Evolutionary conservation across 2,888 invertebrate species (phyloP).

Genomic region (Idaea dimidiata): DNA sequence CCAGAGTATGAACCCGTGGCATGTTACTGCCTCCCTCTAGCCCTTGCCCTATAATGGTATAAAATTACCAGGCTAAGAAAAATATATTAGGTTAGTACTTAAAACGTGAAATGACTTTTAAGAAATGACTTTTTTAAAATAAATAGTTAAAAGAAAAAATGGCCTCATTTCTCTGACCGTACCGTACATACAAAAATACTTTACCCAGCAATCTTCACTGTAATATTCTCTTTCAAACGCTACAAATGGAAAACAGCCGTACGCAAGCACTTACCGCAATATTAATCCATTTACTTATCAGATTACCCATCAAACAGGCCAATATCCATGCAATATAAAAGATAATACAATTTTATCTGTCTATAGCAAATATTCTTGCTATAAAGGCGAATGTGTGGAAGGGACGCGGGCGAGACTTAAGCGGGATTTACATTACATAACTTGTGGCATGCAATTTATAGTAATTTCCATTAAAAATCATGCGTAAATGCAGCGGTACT

Average conservation of each 20-base stretch:
- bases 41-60: too few species aligned
- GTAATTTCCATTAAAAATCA: too few species aligned
- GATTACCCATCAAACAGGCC: not conserved
- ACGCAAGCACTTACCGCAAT: not conserved
- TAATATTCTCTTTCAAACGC: not conserved
- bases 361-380: not conserved
- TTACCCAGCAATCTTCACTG: not conserved
- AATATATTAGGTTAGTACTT: too few species aligned
- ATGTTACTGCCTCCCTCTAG: too few species aligned
- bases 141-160: not conserved
- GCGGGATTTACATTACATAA: too few species aligned
- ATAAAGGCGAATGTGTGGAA: not conserved
- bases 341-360: not conserved
- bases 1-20: too few species aligned
- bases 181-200: not conserved
- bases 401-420: not conserved
- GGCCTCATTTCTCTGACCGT: not conserved
- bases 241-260: not conserved
- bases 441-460: too few species aligned
- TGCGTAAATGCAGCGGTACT: too few species aligned
- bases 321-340: not conserved
- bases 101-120: too few species aligned
- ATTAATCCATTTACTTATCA: constrained; percentile 1
- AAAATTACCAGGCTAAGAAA: too few species aligned
- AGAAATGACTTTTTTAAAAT: too few species aligned